These are phyloP conservation scores for Pycnomerus fuliginosus DNA, from an alignment of 2,888 invertebrate genomes.

Conservation along the genomic window DNA sequence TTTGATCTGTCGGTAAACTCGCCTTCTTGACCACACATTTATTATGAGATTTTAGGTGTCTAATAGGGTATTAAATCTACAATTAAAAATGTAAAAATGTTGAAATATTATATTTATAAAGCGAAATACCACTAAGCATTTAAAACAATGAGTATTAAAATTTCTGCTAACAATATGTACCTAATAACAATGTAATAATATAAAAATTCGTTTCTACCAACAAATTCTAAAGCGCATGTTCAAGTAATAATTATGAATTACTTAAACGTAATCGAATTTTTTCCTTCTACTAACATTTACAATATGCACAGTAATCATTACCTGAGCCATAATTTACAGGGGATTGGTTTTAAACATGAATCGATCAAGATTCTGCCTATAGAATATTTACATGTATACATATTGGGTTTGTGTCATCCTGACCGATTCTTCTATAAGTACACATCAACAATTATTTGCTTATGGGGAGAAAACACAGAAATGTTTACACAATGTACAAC, in stretches of 20 bases:
- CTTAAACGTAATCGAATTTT: conserved; percentile 8
- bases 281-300: conserved; percentile 34
- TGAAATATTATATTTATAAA: conserved; percentile 45
- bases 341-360: neutral
- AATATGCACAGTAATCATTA: conserved; percentile 30
- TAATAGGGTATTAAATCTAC: conserved; percentile 1
- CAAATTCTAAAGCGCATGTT: conserved; percentile 29
- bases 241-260: conserved; percentile 21
- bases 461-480: conserved; percentile 13
- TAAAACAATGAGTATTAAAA: conserved; percentile 38
- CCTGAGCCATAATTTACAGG: conserved; percentile 30
- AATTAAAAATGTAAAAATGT: conserved; percentile 24
- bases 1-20: no score
- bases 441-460: conserved; percentile 17
- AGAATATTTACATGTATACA: no score
- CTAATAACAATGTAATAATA: conserved; percentile 34
- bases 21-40: no score
- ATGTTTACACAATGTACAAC: neutral
- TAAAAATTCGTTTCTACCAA: conserved; percentile 38
- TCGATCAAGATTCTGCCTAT: no score
- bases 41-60: no score
- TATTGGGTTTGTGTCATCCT: no score
- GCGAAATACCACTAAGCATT: conserved; percentile 40
- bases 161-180: conserved; percentile 33
- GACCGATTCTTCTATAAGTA: no score